A percentile compares a stretch with the other conserved stretches of the same genome.
These are phyloP conservation scores for Meriones psammophilus DNA, from an alignment of 2,797 vertebrate genomes.

Conservation along the genomic window DNA sequence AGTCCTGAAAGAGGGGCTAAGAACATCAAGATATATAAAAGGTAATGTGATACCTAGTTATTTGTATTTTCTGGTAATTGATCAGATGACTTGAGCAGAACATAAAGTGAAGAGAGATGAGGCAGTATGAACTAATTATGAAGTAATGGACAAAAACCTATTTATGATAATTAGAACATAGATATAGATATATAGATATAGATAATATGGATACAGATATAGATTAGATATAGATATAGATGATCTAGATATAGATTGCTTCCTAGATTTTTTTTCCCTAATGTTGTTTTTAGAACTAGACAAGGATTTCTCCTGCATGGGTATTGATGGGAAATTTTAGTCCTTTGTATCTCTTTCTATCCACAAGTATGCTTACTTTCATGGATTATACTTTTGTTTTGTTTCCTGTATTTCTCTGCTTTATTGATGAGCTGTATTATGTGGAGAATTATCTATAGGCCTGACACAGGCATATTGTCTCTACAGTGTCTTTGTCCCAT, in stretches of 20 bases:
- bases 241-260: too few species aligned
- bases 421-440: not conserved
- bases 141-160: not conserved
- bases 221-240: too few species aligned
- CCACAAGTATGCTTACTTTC: not conserved
- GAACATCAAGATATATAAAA: not conserved
- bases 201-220: too few species aligned
- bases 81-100: not conserved
- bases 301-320: not conserved
- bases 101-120: fast-evolving
- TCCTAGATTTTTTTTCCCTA: too few species aligned
- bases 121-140: not conserved
- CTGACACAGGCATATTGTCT: not conserved
- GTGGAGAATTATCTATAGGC: not conserved
- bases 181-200: too few species aligned
- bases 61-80: not conserved
- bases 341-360: not conserved
- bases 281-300: not conserved
- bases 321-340: not conserved
- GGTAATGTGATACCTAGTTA: not conserved
- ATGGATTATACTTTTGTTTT: not conserved
- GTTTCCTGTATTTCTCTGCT: not conserved
- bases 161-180: not conserved
- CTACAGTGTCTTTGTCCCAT: not conserved
- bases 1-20: not conserved